Evolutionary conservation across 2,113 vertebrate species (phyloP).

Genomic region (Ophthalmotilapia sp.): DNA sequence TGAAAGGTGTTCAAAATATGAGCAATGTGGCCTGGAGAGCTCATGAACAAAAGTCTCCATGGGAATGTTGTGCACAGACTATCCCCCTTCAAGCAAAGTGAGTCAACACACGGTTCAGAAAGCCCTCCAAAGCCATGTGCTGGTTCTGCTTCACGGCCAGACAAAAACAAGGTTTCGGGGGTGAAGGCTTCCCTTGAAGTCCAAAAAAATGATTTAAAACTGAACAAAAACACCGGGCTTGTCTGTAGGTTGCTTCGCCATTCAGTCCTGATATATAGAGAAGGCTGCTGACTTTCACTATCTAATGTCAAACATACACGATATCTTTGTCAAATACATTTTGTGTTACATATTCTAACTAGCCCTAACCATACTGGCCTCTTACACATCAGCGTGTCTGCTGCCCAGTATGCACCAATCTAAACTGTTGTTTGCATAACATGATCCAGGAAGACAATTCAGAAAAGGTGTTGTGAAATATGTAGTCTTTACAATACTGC

Average conservation of each 20-base stretch:
- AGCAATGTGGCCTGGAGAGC: conserved; percentile 9
- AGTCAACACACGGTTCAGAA: conserved; percentile 28
- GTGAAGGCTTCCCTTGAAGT: background rate
- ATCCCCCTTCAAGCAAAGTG: conserved; percentile 40
- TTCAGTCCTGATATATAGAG: background rate
- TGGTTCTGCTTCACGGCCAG: conserved; percentile 20
- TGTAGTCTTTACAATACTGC: background rate
- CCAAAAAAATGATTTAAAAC: background rate
- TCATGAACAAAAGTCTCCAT: background rate
- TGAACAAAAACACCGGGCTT: background rate
- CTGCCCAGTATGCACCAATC: background rate
- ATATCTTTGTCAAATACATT: background rate
- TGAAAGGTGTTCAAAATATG: conserved; percentile 17
- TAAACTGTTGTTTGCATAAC: background rate
- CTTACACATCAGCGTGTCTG: background rate
- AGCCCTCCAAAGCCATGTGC: conserved; percentile 4
- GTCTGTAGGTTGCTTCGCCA: background rate
- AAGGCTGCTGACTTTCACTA: background rate
- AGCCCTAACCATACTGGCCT: background rate
- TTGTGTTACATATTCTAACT: background rate
- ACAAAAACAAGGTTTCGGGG: background rate
- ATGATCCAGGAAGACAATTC: background rate
- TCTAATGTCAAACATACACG: background rate
- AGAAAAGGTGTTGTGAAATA: background rate
- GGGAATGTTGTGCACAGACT: conserved; percentile 15